Evolutionary conservation across 1,140 invertebrate species (phyloP), one percentile per base, ranked within the genome.

Genomic region (Melipona quadrifasciata): DNA sequence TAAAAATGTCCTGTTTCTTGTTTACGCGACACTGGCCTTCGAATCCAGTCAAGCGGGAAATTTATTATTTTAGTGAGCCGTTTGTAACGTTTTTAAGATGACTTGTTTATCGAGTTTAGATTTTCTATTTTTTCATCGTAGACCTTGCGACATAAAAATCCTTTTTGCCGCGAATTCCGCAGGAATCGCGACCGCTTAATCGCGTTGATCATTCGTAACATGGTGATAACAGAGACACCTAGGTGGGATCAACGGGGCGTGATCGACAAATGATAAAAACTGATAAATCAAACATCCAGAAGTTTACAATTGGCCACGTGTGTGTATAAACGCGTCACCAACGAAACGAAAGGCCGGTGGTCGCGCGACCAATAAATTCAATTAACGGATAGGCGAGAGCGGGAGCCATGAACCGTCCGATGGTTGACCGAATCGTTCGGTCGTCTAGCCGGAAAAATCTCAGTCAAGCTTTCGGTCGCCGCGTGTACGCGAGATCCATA

Each of bases 361-460:
- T 65, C n/a, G 58, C n/a, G 58, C 68, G 61, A 64, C 57, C 86
- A 83, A 89, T 89, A 89, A 88, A 89, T 89, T 89, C 85, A 89
- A 89, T 88, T 88, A 88, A 87, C 75, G 80, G 73, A 86, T 82
- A 82, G 58, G 86, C 86, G 78, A 88, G 80, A 84, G 83, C 77
- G 67, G 16, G 4, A 55, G 55, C 51, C 27, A 74, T 57, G 72
- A 74, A 34, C 51, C 53, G 16, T 27, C 47, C 27, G 34, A 21
- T 64, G 11, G 61, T 74, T 61, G 51, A 24, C 58, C 65, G 21
- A 67, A 65, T 79, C 31, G 67, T 68, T 58, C 31, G 19, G 8
- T 39, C n/a, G 47, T 47, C 55, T n/a, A 11, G 16, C 14, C 16
- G 19, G 34, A 79, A 80, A 80, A 72, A 77, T 90, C 77, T 31